Evolutionary conservation across 2,888 invertebrate genomes (phyloP), one percentile per base, ranked within the genome.

Genomic region (Cantharis rustica): DNA sequence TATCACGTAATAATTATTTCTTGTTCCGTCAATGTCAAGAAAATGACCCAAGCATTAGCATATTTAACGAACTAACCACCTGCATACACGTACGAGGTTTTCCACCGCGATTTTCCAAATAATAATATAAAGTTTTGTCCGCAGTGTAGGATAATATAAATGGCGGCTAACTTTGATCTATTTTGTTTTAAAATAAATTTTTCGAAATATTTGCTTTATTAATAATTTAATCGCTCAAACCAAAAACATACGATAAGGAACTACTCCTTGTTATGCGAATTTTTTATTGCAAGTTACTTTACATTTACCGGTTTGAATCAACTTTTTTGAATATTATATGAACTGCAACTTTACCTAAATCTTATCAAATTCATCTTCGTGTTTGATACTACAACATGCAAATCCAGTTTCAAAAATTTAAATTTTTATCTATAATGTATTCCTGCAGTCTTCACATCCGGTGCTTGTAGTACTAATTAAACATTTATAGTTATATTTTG

Each of bases 351-450:
- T 66, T 66, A 23, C 16, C 64, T 13, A 66, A 20, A n/a, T 66
- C 64, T 66, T 66, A 66, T 66, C 64, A n/a, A 66, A 66, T n/a
- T 66, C 64, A 66, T 66, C 64, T 66, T 66, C 23, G 64, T 23
- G 17, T 17, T 66, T 66, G 64, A 66, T 66, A 23, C 47, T 47
- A 47, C 64, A 66, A 66, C 64, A 66, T 66, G 64, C 20, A 66
- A 66, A 66, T 66, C 23, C n/a, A 20, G 64, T 66, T 66, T 17
- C 20, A 66, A 20, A 20, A 66, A 66, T 66, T 66, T 66, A n/a
- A 66, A 66, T 66, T 66, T 47, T 66, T 66, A 66, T 66, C 64
- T 66, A 17, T 66, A 66, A 66, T 66, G 64, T 66, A 66, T 66
- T 66, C 64, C 16, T 16, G 64, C 13, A 66, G 20, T 17, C 64